These are phyloP conservation scores for Drosophila paranaensis DNA, from an alignment of 2,888 invertebrate genomes.

Conservation along the genomic window DNA sequence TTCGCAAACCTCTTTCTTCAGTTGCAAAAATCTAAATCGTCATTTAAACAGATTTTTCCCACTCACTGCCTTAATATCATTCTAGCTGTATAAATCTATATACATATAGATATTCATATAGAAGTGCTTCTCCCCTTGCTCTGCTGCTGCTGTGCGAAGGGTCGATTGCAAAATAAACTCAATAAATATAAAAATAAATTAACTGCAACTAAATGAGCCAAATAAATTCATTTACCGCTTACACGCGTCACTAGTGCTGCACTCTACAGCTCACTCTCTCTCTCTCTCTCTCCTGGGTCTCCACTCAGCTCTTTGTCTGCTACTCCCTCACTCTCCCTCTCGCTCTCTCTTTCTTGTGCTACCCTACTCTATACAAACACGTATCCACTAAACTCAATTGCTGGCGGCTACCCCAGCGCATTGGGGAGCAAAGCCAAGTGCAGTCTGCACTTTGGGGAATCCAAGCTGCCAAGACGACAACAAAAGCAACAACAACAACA, in stretches of 20 bases:
- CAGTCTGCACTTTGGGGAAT: conserved; percentile 38
- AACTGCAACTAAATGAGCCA: conserved; percentile 72
- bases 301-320: background rate
- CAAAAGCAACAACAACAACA: background rate
- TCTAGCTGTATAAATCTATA: background rate
- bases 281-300: background rate
- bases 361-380: conserved; percentile 37
- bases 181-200: conserved; percentile 76
- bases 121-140: background rate
- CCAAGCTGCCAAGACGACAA: conserved; percentile 19
- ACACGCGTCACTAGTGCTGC: conserved; percentile 57
- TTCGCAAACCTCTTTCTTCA: background rate
- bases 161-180: conserved; percentile 59
- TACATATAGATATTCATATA: too few species aligned
- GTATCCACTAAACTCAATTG: conserved; percentile 73
- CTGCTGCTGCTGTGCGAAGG: background rate
- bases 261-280: conserved; percentile 18
- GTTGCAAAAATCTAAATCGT: background rate
- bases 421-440: conserved; percentile 24
- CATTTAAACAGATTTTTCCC: background rate
- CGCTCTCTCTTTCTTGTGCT: background rate
- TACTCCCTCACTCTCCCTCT: background rate
- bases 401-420: conserved; percentile 31
- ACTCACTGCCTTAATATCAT: background rate
- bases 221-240: conserved; percentile 76